Base-by-base conservation (phyloP, 2,888 invertebrate species). In the Mythimna impura region DNA sequence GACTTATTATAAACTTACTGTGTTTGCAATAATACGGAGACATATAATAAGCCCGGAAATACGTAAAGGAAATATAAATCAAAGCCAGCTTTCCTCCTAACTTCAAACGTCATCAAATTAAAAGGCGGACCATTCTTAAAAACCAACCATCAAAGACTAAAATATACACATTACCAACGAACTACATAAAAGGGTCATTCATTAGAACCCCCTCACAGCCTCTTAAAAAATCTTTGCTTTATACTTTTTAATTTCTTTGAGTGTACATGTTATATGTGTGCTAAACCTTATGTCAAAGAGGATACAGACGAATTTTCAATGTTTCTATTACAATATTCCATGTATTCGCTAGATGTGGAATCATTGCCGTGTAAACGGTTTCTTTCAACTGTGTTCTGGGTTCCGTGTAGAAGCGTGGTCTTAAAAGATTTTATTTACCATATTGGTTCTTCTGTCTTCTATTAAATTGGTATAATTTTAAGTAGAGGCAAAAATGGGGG, bases 321-420 rank as follows among this genome's bases (percentile, higher is more conserved):
- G 76, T 57, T 50, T 10, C 65, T 58, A 72, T 76, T 83, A 82
- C 73, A 71, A 66, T 75, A 77, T 81, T 73, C 60, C 74, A 80
- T 83, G 78, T 83, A 80, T 87, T 84, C 76, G 61, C 72, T 84
- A 70, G 86, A 87, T 84, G 84, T 82, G 83, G 64, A 86, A 88
- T 87, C 85, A 86, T 88, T 84, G 86, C 81, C 80, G 80, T 84
- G 85, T 87, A 87, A 87, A 88, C 74, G 85, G 78, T 82, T 85
- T 84, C 84, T 86, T 89, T 87, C 76, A 84, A 81, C 71, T 64
- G 71, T 71, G 63, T 83, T 86, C 77, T 76, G 88, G 83, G 86
- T 84, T 86, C 89, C 78, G 75, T 78, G 34, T 1, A 12, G 60
- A 57, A 10, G 1, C 10, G 22, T 43, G 1, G 22, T 52, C 1